phyloP scores from a whole-genome alignment of 2,797 vertebrate species.

The Menidia menidia region DNA sequence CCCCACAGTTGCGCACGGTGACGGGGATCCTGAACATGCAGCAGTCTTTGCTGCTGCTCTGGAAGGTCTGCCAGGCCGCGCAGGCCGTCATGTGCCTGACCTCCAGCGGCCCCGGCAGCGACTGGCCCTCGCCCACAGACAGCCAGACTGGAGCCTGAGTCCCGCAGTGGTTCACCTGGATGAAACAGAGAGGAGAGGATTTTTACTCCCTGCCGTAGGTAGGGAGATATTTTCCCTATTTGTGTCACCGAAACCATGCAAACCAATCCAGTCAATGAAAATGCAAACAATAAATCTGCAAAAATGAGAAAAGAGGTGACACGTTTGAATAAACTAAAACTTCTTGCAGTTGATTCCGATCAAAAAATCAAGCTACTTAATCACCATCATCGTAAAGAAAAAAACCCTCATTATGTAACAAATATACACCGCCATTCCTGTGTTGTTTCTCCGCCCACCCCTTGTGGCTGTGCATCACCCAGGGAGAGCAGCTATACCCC shows the following conservation, averaged over 20 bases:
- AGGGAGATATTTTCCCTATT: background rate
- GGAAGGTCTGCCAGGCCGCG: slow-evolving; percentile 89
- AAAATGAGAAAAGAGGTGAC: slow-evolving; percentile 7
- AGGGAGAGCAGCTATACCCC: slow-evolving; percentile 39
- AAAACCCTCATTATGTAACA: slow-evolving; percentile 26
- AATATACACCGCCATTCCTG: slow-evolving; percentile 44
- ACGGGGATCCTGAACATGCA: slow-evolving; percentile 92
- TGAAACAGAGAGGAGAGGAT: background rate
- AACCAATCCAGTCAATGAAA: background rate
- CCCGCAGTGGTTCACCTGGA: slow-evolving; percentile 91
- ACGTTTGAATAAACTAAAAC: too few species aligned
- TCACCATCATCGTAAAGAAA: slow-evolving; percentile 24
- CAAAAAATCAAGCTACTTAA: slow-evolving; percentile 11
- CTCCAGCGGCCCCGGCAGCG: slow-evolving; percentile 85
- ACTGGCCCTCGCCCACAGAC: slow-evolving; percentile 85
- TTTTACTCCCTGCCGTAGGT: background rate
- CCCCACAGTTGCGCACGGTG: slow-evolving; percentile 89
- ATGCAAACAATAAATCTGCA: background rate
- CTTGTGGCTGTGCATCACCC: slow-evolving; percentile 41
- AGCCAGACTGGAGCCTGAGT: slow-evolving; percentile 94
- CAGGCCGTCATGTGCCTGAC: slow-evolving; percentile 88
- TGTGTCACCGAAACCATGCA: background rate
- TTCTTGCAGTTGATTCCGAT: too few species aligned
- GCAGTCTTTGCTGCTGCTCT: slow-evolving; percentile 85
- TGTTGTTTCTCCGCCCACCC: slow-evolving; percentile 39